Percentiles rank a stretch among this genome's conserved stretches.
phyloP scores from a whole-genome alignment of 2,797 vertebrate genomes.

The Tiaroga cobitis region DNA sequence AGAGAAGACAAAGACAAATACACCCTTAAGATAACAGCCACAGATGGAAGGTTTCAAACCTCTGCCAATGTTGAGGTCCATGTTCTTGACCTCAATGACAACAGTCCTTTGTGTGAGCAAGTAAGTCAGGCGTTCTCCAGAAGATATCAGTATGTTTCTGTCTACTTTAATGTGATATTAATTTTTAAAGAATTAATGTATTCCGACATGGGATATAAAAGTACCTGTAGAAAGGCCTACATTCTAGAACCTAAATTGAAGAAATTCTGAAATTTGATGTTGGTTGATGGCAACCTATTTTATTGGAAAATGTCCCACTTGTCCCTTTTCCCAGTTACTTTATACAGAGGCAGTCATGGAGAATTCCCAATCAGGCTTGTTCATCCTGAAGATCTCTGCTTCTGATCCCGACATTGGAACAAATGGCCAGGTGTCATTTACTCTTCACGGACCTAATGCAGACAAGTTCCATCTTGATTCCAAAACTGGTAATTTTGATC shows the following conservation, averaged over 20 bases:
- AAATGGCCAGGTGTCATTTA: conserved; percentile 91
- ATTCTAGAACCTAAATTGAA: background rate
- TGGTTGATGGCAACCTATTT: background rate
- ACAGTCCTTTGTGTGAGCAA: conserved; percentile 93
- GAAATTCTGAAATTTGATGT: background rate
- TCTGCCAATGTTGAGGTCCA: conserved; percentile 85
- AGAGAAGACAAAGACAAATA: conserved; percentile 88
- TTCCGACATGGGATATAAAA: background rate
- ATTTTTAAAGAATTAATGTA: no score
- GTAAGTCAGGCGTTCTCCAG: conserved; percentile 70
- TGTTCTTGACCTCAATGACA: conserved; percentile 96
- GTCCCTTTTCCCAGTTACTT: conserved; percentile 76
- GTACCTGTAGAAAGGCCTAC: background rate
- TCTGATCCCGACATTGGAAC: conserved; percentile 87
- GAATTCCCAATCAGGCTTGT: conserved; percentile 81
- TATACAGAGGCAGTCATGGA: conserved; percentile 90
- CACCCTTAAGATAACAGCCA: conserved; percentile 86
- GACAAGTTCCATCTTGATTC: conserved; percentile 90
- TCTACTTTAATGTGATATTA: background rate
- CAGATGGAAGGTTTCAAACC: conserved; percentile 92
- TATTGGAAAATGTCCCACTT: background rate
- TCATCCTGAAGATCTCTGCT: conserved; percentile 89
- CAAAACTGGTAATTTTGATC: conserved; percentile 82
- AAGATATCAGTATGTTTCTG: background rate
- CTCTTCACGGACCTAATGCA: conserved; percentile 87